Conservation (phyloP, 2,797 vertebrate species). For the Antrozous pallidus region DNA sequence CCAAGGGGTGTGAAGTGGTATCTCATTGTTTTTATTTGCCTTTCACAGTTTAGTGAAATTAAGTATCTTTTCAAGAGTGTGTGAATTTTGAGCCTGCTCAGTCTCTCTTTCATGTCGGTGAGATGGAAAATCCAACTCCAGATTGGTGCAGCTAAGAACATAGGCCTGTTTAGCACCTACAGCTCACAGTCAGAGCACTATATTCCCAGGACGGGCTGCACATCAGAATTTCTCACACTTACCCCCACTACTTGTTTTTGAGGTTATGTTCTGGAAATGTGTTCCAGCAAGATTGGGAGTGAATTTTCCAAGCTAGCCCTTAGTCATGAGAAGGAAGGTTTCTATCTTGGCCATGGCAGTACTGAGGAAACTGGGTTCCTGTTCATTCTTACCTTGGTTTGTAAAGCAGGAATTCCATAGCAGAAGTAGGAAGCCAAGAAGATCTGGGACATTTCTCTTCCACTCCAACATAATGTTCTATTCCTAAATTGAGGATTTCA, state of each 20-base stretch:
- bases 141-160: neutral
- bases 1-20: neutral
- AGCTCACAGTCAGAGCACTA: neutral
- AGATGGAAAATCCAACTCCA: neutral
- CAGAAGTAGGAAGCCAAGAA: neutral
- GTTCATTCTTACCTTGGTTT: neutral
- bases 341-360: neutral
- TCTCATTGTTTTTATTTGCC: neutral
- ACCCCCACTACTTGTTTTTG: neutral
- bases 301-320: neutral
- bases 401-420: neutral
- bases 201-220: neutral
- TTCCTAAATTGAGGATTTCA: neutral
- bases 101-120: neutral
- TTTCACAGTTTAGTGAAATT: neutral
- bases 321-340: neutral
- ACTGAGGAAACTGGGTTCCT: neutral
- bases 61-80: neutral
- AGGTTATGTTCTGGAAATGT: neutral
- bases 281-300: neutral
- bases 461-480: neutral
- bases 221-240: neutral
- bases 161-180: neutral
- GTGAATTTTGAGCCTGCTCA: neutral
- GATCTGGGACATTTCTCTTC: neutral